Conservation (phyloP, 2,113 vertebrate species). For the Myotis brandtii region DNA sequence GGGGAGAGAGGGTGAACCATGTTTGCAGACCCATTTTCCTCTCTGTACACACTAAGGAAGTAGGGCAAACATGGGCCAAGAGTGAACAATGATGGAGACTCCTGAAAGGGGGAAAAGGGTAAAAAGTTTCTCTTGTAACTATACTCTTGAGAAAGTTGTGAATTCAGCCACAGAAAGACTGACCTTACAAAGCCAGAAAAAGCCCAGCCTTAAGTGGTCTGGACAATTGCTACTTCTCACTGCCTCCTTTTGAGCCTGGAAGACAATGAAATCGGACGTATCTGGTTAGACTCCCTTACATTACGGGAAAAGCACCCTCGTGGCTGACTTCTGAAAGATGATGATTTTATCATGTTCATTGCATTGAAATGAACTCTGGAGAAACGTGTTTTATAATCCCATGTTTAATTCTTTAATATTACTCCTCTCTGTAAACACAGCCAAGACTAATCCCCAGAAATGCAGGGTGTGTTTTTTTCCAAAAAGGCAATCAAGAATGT, state of each 20-base stretch:
- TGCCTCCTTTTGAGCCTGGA: background rate
- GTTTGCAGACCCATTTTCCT: fast-evolving
- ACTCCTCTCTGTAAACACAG: conserved; percentile 46
- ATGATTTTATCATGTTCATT: conserved; percentile 33
- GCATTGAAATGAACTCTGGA: conserved; percentile 48
- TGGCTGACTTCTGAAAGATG: background rate
- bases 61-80: background rate
- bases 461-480: background rate
- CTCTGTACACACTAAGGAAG: background rate
- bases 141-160: background rate
- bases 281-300: background rate
- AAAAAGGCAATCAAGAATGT: conserved; percentile 44
- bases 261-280: background rate
- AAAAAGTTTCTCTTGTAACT: background rate
- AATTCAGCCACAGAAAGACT: conserved; percentile 31
- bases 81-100: background rate
- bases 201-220: background rate
- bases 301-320: background rate
- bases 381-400: background rate
- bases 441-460: conserved; percentile 34
- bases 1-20: background rate
- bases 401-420: conserved; percentile 56
- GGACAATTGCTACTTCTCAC: conserved; percentile 12
- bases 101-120: background rate
- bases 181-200: conserved; percentile 18